Percentiles rank a stretch among this genome's conserved stretches.
phyloP scores from a whole-genome alignment of 2,797 vertebrate species.

The Vultur gryphus region DNA sequence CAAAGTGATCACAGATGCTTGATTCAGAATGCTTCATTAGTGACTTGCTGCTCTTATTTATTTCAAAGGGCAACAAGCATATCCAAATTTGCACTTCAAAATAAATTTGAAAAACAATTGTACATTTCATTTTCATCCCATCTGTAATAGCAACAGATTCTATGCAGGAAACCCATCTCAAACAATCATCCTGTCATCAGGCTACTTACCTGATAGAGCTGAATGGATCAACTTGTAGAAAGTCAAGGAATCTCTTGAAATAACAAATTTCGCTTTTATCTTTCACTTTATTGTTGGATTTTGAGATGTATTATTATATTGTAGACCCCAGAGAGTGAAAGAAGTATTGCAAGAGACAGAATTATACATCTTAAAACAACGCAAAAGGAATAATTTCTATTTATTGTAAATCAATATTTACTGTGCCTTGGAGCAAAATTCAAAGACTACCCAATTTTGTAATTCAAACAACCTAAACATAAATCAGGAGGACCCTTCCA shows the following conservation, averaged over 20 bases:
- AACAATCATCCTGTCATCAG: not conserved
- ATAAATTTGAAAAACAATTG: not conserved
- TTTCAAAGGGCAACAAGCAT: not conserved
- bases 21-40: not conserved
- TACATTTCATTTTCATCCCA: not conserved
- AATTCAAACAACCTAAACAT: not conserved
- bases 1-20: not conserved
- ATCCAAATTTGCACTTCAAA: not conserved
- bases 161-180: not conserved
- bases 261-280: not conserved
- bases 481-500: not conserved
- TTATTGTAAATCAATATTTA: slow-evolving; percentile 17
- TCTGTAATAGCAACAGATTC: not conserved
- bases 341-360: not conserved
- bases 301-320: slow-evolving; percentile 20
- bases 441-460: slow-evolving; percentile 17
- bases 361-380: not conserved
- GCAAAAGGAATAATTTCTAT: slow-evolving; percentile 19
- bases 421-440: slow-evolving; percentile 21
- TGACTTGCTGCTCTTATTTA: not conserved
- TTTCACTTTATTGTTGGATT: slow-evolving; percentile 29
- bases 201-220: not conserved
- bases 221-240: not conserved
- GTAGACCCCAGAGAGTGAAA: not conserved
- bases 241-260: slow-evolving; percentile 29